These are phyloP conservation scores for Tipula unca DNA, from an alignment of 2,888 invertebrate genomes.

Conservation along the genomic window DNA sequence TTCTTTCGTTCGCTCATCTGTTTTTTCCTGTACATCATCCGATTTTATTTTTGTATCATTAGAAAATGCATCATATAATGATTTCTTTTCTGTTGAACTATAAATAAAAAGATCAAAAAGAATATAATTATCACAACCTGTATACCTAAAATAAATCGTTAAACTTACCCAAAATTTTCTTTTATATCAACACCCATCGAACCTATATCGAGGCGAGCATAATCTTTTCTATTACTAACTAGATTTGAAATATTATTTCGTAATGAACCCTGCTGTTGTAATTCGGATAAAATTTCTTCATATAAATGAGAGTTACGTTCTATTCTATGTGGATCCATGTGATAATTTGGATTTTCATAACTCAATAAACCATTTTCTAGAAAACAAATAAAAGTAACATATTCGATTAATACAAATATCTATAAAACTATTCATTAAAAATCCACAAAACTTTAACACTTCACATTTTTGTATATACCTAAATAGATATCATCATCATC, in stretches of 20 bases:
- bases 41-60: constrained; percentile 30
- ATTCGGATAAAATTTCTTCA: constrained; percentile 41
- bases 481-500: constrained; percentile 30
- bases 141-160: background rate
- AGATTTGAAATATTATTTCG: constrained; percentile 33
- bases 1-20: constrained; percentile 24
- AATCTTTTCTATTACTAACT: constrained; percentile 52
- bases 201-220: constrained; percentile 57
- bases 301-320: constrained; percentile 62
- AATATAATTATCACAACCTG: background rate
- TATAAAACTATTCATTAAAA: background rate
- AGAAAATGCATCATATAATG: constrained; percentile 29
- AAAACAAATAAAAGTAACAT: constrained; percentile 20
- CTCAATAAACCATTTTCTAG: constrained; percentile 84
- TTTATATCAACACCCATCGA: constrained; percentile 62
- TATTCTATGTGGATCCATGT: constrained; percentile 68
- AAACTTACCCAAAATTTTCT: constrained; percentile 31
- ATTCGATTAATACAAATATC: background rate
- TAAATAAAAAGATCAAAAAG: constrained; percentile 14
- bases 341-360: constrained; percentile 88
- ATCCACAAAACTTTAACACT: constrained; percentile 3
- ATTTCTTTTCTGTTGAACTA: constrained; percentile 30
- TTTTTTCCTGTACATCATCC: constrained; percentile 29
- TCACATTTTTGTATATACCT: constrained; percentile 25
- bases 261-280: constrained; percentile 28